These are phyloP conservation scores for Desmophyllum pertusum DNA, from an alignment of 92 coral and sea anemone species.

Conservation along the genomic window DNA sequence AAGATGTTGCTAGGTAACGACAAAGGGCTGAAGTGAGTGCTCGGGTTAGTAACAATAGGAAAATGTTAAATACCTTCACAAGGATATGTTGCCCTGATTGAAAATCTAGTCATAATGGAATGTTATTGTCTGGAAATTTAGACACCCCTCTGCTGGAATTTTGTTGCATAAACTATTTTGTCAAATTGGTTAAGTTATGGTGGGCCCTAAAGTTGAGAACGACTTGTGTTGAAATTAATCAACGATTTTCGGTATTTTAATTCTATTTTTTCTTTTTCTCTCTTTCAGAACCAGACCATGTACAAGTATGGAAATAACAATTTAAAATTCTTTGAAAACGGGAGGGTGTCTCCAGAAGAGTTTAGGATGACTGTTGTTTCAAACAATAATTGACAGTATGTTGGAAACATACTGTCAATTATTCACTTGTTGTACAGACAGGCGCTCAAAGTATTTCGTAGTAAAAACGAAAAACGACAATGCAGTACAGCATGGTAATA, in stretches of 20 bases:
- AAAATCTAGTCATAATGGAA: too few relatives aligned
- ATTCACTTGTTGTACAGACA: not conserved
- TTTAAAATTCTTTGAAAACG: conserved; percentile 27
- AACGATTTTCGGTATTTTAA: not conserved
- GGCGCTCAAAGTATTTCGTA: not conserved
- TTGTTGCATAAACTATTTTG: too few relatives aligned
- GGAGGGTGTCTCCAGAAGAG: conserved; percentile 23
- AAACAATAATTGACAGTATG: not conserved
- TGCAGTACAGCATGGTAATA: not conserved
- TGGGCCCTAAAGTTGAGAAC: not conserved
- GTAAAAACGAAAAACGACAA: not conserved
- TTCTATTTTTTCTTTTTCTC: not conserved
- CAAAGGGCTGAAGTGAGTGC: too few relatives aligned
- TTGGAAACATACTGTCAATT: not conserved
- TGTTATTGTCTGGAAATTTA: too few relatives aligned
- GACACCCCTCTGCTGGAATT: too few relatives aligned
- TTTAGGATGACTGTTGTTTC: not conserved
- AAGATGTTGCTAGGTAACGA: too few relatives aligned
- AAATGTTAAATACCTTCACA: too few relatives aligned
- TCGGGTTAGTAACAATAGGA: too few relatives aligned
- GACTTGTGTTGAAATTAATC: not conserved
- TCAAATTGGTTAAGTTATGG: too few relatives aligned
- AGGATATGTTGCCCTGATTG: too few relatives aligned
- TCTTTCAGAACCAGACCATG: conserved; percentile 40
- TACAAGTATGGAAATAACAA: conserved; percentile 29